Base-by-base conservation (phyloP, 2,888 invertebrate genomes). In the Polyommatus icarus region DNA sequence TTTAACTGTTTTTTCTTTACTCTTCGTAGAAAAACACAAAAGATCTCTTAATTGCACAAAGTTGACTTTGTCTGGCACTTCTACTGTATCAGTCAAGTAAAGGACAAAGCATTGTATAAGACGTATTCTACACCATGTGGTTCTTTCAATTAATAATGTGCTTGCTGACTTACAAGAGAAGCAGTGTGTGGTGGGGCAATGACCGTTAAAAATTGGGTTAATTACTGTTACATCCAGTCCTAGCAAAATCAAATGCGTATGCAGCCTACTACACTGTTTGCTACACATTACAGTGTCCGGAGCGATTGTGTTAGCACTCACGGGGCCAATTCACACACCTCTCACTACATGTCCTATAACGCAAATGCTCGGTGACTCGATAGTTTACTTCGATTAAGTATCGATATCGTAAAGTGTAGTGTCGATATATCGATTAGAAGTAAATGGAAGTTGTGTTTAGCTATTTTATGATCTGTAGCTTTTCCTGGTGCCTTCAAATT, bases 261-360 rank as follows among this genome's bases (percentile, higher is more conserved):
- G 77, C 15, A 57, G 73, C 67, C 76, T 78, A 81, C 85, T 87
- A 79, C 83, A 84, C 84, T 85, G 85, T 86, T 88, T 90, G 87
- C 85, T 86, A 84, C 84, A 86, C 83, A 87, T 87, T 86, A 87
- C 86, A 82, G 83, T 84, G 72, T 88, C 87, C 89, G 88, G 87
- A 87, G 85, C 86, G 86, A 87, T 88, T 86, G 87, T 86, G 86
- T 91, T 91, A 90, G 87, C 92, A 86, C 90, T 89, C 88, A 87
- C 82, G 82, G 80, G 81, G 81, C 81, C 80, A 81, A 79, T 81
- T 78, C 78, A 83, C 82, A 76, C 77, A 79, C 78, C 72, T 79
- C 79, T 79, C 77, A 79, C 80, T 80, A 76, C 77, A 76, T 78
- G 67, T 61, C 77, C 75, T 77, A 67, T 71, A 24, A 78, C 67